A percentile compares a stretch with the other conserved stretches of the same genome.
These are phyloP conservation scores for Trichacis sp. DNA, from an alignment of 2,888 invertebrate species.

Conservation along the genomic window DNA sequence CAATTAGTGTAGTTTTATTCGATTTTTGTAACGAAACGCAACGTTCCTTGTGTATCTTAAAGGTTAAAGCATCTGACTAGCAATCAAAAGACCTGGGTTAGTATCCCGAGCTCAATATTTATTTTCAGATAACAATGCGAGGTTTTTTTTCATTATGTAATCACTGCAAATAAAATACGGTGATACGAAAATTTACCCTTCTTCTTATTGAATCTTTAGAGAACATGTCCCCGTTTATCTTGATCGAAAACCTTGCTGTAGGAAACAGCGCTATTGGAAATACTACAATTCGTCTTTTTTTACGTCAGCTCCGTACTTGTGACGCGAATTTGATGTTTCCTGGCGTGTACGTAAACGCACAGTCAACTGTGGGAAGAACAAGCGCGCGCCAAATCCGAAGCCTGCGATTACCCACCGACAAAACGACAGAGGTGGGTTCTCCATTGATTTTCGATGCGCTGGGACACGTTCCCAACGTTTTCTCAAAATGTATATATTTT, in stretches of 20 bases:
- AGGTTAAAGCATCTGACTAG: no score
- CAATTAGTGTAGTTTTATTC: no score
- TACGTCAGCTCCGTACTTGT: not conserved
- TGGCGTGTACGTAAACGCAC: not conserved
- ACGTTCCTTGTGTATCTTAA: no score
- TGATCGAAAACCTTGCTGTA: not conserved
- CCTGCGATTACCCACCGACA: conserved; percentile 23
- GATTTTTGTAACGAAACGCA: no score
- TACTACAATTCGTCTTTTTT: not conserved
- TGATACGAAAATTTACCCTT: no score
- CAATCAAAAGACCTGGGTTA: no score
- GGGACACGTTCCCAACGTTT: conserved; percentile 28
- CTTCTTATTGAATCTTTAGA: no score
- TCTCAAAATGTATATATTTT: conserved; percentile 59
- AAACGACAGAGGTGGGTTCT: conserved; percentile 26
- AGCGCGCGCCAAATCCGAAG: conserved; percentile 1
- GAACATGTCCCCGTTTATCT: no score
- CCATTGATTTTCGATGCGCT: conserved; percentile 47
- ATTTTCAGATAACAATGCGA: no score
- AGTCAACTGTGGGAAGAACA: conserved; percentile 8
- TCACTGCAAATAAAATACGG: no score
- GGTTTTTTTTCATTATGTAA: no score
- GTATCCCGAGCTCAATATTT: no score
- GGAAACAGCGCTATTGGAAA: not conserved
- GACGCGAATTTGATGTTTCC: not conserved